These are phyloP conservation scores for Sebastes umbrosus DNA, from an alignment of 2,797 vertebrate genomes.

Conservation along the genomic window DNA sequence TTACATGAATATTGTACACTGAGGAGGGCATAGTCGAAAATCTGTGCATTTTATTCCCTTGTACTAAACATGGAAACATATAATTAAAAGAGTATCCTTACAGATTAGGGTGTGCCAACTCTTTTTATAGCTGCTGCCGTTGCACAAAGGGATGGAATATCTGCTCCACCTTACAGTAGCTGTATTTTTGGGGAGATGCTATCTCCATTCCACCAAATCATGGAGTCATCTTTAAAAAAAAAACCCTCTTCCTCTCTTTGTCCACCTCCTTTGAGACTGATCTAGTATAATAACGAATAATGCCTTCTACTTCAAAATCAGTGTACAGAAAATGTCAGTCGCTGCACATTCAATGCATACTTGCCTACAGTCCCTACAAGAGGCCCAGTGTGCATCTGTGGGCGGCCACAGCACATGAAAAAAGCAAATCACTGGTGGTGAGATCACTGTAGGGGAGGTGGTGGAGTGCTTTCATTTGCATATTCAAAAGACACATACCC, in stretches of 20 bases:
- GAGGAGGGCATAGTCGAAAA: neutral
- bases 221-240: neutral
- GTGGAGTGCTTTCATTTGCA: constrained; percentile 55
- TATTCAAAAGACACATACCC: constrained; percentile 60
- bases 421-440: constrained; percentile 53
- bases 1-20: neutral
- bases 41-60: neutral
- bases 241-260: neutral
- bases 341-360: neutral
- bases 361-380: neutral
- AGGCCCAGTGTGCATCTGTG: constrained; percentile 9
- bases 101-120: neutral
- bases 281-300: neutral
- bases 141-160: neutral
- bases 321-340: neutral
- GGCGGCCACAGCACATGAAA: constrained; percentile 17
- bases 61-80: neutral
- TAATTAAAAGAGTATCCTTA: neutral
- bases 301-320: neutral
- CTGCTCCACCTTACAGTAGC: neutral
- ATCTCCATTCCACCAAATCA: neutral
- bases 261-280: neutral
- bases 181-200: neutral
- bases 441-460: constrained; percentile 43
- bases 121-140: neutral